These are phyloP conservation scores for Ostrea denselamellosa DNA, from an alignment of 1,140 invertebrate genomes.

Conservation along the genomic window DNA sequence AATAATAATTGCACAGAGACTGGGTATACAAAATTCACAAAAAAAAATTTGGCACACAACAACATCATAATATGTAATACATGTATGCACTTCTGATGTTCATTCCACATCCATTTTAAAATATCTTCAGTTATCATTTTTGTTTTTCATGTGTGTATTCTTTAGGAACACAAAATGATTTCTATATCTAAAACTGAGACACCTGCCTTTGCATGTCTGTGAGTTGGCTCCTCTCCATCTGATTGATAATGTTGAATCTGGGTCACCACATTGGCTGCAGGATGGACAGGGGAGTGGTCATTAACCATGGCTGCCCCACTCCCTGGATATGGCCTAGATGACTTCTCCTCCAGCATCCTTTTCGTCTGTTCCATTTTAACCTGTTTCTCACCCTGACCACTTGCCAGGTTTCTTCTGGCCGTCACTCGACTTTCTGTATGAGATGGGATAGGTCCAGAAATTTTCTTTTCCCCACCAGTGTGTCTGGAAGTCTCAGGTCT, in stretches of 20 bases:
- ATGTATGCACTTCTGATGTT: too few species aligned
- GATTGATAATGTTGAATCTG: constrained; percentile 49
- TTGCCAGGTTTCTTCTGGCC: constrained; percentile 34
- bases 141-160: too few species aligned
- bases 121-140: too few species aligned
- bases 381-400: background rate
- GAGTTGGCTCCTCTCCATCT: background rate
- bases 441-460: background rate
- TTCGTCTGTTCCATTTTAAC: background rate
- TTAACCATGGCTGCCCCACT: background rate
- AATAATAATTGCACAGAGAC: too few species aligned
- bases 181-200: too few species aligned
- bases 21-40: too few species aligned
- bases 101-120: too few species aligned
- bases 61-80: too few species aligned
- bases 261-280: constrained; percentile 45
- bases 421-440: constrained; percentile 11
- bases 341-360: constrained; percentile 30
- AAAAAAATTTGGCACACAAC: too few species aligned
- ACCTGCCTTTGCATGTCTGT: background rate
- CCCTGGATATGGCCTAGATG: constrained; percentile 12
- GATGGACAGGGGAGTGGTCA: constrained; percentile 45
- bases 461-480: constrained; percentile 8
- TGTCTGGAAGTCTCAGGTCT: constrained; percentile 11
- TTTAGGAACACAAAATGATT: too few species aligned